Base-by-base conservation (phyloP, 2,113 vertebrate genomes). In the Gymnorhina tibicen region DNA sequence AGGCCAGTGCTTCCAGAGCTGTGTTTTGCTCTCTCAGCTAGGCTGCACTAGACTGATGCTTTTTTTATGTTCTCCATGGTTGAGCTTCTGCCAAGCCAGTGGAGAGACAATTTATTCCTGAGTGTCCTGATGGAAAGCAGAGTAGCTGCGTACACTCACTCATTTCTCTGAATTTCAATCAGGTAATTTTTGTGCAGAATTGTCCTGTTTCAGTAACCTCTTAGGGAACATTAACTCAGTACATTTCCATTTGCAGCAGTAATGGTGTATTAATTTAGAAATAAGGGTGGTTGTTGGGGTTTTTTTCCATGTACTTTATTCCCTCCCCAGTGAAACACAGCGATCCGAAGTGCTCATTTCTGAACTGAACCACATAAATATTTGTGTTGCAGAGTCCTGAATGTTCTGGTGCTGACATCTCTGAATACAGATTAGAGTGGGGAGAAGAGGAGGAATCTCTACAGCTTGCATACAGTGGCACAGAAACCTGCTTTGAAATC, bases 361-460 rank as follows among this genome's bases (percentile, higher is more conserved):
- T 92, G 41, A 44, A 4, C 42, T 76, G 69, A 85, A 58, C 60
- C 68, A 33, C 53, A 21, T 75, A 84, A 85, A 74, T 67, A 39
- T 79, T 87, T 97, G 64, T 91, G 68, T 97, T 95, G 28, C 98
- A 99, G 99, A 99, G 98, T 98, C 99, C 99, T 2, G 99, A 99
- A 87, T 99, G 98, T 91, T 99, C 98, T n/a, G 99, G 99, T 55
- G 98, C 98, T 10, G 99, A 99, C 96, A 98, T 99, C 97, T 99
- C 99, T 6, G 99, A 99, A 95, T 99, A 99, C 97, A 98, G 98
- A 91, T 96, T 99, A 97, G 99, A 99, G 92, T 99, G 99, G 99
- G 99, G 99, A 87, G 99, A 99, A 93, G 97, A 98, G n/a, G 98
- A 99, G 39, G 99, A 99, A 8, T 98, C 98, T 83, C 98, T 99